Base-by-base conservation (phyloP, 2,113 vertebrate species). In the Hippocampus guttulatus region DNA sequence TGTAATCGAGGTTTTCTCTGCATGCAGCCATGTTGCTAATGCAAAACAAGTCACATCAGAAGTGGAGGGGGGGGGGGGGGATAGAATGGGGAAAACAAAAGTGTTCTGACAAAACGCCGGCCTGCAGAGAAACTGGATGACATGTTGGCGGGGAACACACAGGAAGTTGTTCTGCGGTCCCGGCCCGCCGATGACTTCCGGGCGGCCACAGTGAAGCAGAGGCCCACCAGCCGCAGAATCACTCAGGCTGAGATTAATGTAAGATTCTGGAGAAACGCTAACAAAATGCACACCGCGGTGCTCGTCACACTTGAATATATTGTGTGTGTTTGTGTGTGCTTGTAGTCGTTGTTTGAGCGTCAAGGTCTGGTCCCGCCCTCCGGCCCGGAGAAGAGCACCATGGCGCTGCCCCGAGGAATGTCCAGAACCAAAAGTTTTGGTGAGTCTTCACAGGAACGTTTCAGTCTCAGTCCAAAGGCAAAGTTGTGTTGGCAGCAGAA, bases 231-330 rank as follows among this genome's bases (percentile, higher is more conserved):
- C 85, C 92, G 96, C 2, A 90, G 97, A 7, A 96, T 98, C 91
- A 98, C 96, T 0, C 95, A 95, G 1, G 96, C 95, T 0, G 97
- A 98, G 90, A 98, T 98, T 76, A 98, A 94, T 21, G 97, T 98
- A 78, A 93, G 68, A 2, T 16, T 65, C 16, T 15, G 64, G 64
- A 15, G 11, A 23, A 49, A 20, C 14, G 14, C 30, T 33, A 27
- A 33, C 27, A 18, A 16, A 61, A 16, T 33, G 20, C 16, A 27
- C 4, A 30, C 27, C 30, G 3, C 20, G 0, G 57, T 16, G 25
- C 15, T 11, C 16, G 2, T 67, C 3, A 38, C 49, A 12, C 9
- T 10, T 55, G 1, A 8, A 2, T 65, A 18, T 47, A 33, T 64
- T 58, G 27, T 49, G 23, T 58, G 40, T 27, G 21, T 73, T 14